Evolutionary conservation across 2,888 invertebrate species (phyloP).

Genomic region (Yponomeuta plumbellus): DNA sequence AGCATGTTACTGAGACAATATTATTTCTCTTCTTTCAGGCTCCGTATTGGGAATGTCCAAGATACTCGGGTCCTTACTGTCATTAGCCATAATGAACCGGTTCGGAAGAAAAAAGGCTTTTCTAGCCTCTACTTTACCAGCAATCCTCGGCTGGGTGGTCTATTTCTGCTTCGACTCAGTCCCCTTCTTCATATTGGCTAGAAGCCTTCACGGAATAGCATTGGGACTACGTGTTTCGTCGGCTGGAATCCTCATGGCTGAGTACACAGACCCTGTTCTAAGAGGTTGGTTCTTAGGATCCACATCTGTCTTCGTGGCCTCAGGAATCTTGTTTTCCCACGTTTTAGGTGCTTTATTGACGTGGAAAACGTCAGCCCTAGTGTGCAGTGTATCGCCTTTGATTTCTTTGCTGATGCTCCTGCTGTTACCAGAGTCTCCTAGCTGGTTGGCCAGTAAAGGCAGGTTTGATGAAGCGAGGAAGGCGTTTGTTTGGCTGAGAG

Average conservation of each 20-base stretch:
- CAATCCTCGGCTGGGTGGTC: constrained; percentile 36
- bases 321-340: constrained; percentile 71
- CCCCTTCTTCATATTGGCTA: constrained; percentile 20
- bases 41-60: constrained; percentile 16
- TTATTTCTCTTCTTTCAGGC: constrained; percentile 16
- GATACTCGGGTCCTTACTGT: constrained; percentile 16
- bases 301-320: constrained; percentile 61
- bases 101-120: constrained; percentile 57
- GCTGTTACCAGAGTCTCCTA: constrained; percentile 66
- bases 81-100: constrained; percentile 45
- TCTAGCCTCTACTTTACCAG: constrained; percentile 30
- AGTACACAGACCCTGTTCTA: constrained; percentile 56
- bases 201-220: constrained; percentile 34
- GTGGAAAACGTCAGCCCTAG: constrained; percentile 58
- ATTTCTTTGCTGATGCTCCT: constrained; percentile 34
- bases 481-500: constrained; percentile 63
- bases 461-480: constrained; percentile 53
- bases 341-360: constrained; percentile 63
- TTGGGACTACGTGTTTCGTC: constrained; percentile 49
- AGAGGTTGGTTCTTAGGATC: constrained; percentile 67
- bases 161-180: constrained; percentile 16
- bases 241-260: constrained; percentile 50
- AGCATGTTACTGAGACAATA: neutral
- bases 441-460: constrained; percentile 69
- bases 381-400: constrained; percentile 44